phyloP scores from a whole-genome alignment of 2,113 vertebrate species.

The Campylomormyrus tamandua region DNA sequence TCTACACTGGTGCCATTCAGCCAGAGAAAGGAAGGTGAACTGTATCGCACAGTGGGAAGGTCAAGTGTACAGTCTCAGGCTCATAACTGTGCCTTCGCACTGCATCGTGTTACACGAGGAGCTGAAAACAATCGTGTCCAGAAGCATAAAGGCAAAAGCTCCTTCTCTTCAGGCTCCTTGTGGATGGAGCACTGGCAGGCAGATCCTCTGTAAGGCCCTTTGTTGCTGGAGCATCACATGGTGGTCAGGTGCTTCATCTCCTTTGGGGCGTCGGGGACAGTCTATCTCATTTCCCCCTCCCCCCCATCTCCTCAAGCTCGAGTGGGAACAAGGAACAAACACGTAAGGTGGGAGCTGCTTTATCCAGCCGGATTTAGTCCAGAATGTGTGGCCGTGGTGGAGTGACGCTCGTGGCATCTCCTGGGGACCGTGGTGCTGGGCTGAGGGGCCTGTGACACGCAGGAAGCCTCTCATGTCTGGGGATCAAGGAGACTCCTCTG shows the following conservation, averaged over 20 bases:
- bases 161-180: conserved; percentile 5
- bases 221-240: conserved; percentile 35
- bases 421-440: background rate
- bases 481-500: background rate
- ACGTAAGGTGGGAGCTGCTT: background rate
- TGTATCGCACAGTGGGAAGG: background rate
- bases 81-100: background rate
- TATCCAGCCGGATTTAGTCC: background rate
- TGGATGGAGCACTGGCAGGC: conserved; percentile 29
- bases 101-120: background rate
- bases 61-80: background rate
- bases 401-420: background rate
- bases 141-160: background rate
- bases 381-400: background rate
- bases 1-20: background rate
- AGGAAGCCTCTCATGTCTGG: background rate
- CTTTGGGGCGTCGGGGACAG: background rate
- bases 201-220: conserved; percentile 33
- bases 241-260: conserved; percentile 5
- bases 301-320: background rate
- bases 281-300: background rate
- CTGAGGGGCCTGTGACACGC: background rate
- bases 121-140: background rate
- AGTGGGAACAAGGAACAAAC: background rate
- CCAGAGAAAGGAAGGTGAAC: background rate